phyloP scores from a whole-genome alignment of 2,113 vertebrate genomes.

The Nansenia antarctica region DNA sequence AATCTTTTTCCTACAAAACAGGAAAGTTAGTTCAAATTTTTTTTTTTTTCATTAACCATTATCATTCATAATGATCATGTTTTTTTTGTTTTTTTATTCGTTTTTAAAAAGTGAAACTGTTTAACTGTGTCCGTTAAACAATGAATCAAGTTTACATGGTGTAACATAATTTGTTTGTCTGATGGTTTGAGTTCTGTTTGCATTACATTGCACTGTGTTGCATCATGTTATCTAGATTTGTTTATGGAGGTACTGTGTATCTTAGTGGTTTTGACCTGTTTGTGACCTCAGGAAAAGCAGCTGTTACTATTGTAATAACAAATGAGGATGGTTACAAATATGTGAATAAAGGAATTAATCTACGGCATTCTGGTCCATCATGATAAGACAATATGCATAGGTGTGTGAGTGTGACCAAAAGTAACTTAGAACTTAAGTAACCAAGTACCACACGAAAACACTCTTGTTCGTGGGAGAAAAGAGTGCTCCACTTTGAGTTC shows the following conservation, averaged over 20 bases:
- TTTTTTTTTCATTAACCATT: no score
- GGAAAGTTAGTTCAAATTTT: no score
- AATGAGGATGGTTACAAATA: constrained; percentile 61
- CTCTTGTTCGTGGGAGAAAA: background rate
- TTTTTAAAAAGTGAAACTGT: no score
- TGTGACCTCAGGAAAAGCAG: constrained; percentile 52
- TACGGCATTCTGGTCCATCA: background rate
- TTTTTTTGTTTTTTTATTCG: no score
- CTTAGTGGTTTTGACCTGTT: constrained; percentile 51
- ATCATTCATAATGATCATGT: no score
- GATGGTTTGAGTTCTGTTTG: constrained; percentile 34
- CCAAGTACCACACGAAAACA: background rate
- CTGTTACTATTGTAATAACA: constrained; percentile 59
- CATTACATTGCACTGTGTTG: constrained; percentile 61
- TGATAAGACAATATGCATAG: background rate
- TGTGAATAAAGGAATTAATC: constrained; percentile 37
- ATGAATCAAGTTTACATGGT: no score
- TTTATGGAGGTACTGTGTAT: constrained; percentile 44
- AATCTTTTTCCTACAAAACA: no score
- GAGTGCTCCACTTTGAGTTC: constrained; percentile 33
- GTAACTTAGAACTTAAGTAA: background rate
- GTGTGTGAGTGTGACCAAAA: background rate
- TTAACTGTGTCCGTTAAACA: no score
- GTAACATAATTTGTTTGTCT: no score
- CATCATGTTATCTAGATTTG: constrained; percentile 66